phyloP scores from a whole-genome alignment of 2,797 vertebrate species.

The Sphenodon punctatus region DNA sequence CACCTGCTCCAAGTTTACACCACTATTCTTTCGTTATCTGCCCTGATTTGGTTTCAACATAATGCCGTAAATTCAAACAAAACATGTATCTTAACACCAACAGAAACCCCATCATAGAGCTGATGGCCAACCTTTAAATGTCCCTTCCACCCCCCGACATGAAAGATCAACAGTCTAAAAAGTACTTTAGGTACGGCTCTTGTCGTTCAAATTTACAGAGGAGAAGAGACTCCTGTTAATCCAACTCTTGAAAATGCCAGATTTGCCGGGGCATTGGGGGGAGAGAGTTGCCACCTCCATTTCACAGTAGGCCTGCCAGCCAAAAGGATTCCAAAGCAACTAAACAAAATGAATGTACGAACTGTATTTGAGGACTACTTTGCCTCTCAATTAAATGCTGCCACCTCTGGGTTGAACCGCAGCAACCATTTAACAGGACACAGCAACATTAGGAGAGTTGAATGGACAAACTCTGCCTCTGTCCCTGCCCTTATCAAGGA shows the following conservation, averaged over 20 bases:
- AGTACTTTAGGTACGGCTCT: slow-evolving; percentile 58
- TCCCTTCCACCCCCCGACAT: slow-evolving; percentile 24
- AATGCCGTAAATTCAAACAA: slow-evolving; percentile 1
- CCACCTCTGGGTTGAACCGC: slow-evolving; percentile 53
- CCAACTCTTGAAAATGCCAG: slow-evolving; percentile 41
- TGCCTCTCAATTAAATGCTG: slow-evolving; percentile 67
- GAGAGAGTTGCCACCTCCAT: slow-evolving; percentile 52
- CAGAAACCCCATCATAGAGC: slow-evolving; percentile 33
- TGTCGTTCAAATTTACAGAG: slow-evolving; percentile 45
- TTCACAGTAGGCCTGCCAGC: not conserved
- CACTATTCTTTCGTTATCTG: slow-evolving; percentile 21
- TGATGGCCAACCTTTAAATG: slow-evolving; percentile 57
- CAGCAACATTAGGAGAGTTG: too few relatives aligned
- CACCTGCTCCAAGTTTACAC: not conserved
- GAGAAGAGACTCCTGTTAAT: slow-evolving; percentile 51
- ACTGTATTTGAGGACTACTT: slow-evolving; percentile 2
- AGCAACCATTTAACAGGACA: not conserved
- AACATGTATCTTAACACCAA: not conserved
- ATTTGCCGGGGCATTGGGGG: too few relatives aligned
- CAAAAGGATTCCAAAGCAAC: slow-evolving; percentile 28
- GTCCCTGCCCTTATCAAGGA: too few relatives aligned
- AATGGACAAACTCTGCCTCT: too few relatives aligned
- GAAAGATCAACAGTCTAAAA: slow-evolving; percentile 18
- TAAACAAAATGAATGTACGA: slow-evolving; percentile 36
- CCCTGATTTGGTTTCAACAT: not conserved